These are phyloP conservation scores for Percina caprodes DNA, from an alignment of 2,113 vertebrate species.

Conservation along the genomic window DNA sequence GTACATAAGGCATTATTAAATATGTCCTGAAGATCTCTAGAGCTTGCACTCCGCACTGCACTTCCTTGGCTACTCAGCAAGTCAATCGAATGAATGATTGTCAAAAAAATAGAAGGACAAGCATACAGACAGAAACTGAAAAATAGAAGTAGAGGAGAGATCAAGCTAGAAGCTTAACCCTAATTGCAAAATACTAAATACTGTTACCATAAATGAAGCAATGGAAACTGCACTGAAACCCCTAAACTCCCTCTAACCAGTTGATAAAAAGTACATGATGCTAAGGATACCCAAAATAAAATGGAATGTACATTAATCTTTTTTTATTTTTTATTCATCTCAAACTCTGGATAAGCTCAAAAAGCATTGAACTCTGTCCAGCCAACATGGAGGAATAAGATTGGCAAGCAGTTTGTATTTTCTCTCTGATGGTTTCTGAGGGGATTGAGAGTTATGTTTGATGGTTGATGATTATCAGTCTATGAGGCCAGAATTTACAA, in stretches of 20 bases:
- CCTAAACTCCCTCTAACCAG: background rate
- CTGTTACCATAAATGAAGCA: background rate
- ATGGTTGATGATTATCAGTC: slow-evolving; percentile 66
- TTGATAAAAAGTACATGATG: slow-evolving; percentile 1
- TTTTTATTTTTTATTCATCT: slow-evolving; percentile 15
- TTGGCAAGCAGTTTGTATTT: slow-evolving; percentile 65
- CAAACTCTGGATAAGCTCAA: slow-evolving; percentile 43
- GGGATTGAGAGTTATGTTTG: slow-evolving; percentile 75
- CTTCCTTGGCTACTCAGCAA: no score
- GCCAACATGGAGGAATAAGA: slow-evolving; percentile 61
- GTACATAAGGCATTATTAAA: no score
- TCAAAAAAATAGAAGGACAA: no score
- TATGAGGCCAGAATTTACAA: slow-evolving; percentile 56
- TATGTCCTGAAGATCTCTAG: no score
- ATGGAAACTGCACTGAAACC: slow-evolving; percentile 8
- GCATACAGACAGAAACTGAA: background rate
- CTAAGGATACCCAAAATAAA: slow-evolving; percentile 54
- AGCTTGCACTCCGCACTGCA: no score
- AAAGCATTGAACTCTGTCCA: slow-evolving; percentile 64
- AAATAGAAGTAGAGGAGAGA: background rate
- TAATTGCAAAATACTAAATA: slow-evolving; percentile 15
- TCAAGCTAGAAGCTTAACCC: background rate
- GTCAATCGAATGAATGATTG: no score
- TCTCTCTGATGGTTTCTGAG: slow-evolving; percentile 69
- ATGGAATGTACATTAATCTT: slow-evolving; percentile 30